Conservation (phyloP, 2,797 vertebrate species). For the Enoplosus armatus region DNA sequence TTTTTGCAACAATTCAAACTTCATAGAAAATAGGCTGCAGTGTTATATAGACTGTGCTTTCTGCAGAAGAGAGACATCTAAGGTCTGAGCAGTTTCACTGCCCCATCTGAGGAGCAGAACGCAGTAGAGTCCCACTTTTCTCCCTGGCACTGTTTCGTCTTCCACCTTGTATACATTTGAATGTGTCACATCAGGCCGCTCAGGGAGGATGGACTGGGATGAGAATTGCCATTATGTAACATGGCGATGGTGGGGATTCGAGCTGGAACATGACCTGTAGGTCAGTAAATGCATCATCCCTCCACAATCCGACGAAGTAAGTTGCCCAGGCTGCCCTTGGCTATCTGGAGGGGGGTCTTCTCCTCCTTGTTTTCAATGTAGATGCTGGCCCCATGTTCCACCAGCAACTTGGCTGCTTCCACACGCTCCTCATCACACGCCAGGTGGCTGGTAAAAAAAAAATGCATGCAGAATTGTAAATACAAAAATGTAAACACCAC, state of each 20-base stretch:
- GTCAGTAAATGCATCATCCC: constrained; percentile 81
- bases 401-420: constrained; percentile 95
- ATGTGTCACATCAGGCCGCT: constrained; percentile 14
- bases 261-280: constrained; percentile 2
- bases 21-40: constrained; percentile 46
- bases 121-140: constrained; percentile 13
- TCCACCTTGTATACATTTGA: constrained; percentile 20
- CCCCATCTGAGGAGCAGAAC: constrained; percentile 12
- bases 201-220: constrained; percentile 17
- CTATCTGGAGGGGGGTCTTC: constrained; percentile 94
- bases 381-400: constrained; percentile 95
- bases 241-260: constrained; percentile 8
- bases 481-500: neutral
- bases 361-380: constrained; percentile 98
- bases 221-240: constrained; percentile 24
- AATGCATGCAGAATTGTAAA: neutral
- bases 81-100: constrained; percentile 11
- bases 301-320: constrained; percentile 92
- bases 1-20: constrained; percentile 43
- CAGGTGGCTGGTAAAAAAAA: constrained; percentile 88
- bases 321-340: constrained; percentile 90
- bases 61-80: constrained; percentile 22
- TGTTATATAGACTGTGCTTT: constrained; percentile 10
- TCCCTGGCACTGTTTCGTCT: constrained; percentile 7
- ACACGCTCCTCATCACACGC: constrained; percentile 96